A percentile compares a stretch with the other conserved stretches of the same genome.
Conservation (phyloP, 2,888 invertebrate species). For the Eupithecia abbreviata region DNA sequence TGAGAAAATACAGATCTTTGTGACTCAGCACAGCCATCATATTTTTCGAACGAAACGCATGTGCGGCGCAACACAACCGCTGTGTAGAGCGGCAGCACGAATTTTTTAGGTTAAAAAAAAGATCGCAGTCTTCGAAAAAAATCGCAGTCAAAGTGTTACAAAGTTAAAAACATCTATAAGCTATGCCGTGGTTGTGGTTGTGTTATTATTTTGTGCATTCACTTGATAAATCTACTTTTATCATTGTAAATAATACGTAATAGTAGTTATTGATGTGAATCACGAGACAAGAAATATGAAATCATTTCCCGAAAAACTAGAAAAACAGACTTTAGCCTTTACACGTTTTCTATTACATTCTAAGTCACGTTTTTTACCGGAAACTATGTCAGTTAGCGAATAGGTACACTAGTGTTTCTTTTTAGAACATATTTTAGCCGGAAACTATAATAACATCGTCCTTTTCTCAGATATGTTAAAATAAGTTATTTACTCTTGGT, state of each 20-base stretch:
- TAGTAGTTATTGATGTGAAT: neutral
- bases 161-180: conserved; percentile 28
- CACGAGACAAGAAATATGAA: neutral
- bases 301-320: neutral
- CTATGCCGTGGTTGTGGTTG: neutral
- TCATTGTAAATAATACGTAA: neutral
- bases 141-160: too few relatives aligned
- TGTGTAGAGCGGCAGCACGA: too few relatives aligned
- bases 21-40: too few relatives aligned
- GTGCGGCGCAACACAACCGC: too few relatives aligned
- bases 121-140: too few relatives aligned
- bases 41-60: too few relatives aligned
- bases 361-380: too few relatives aligned
- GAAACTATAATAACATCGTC: neutral
- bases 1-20: too few relatives aligned
- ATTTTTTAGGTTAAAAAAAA: too few relatives aligned
- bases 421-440: neutral
- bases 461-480: neutral
- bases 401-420: neutral
- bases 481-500: neutral
- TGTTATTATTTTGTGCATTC: neutral
- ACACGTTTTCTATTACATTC: neutral
- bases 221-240: neutral
- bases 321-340: neutral
- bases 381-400: too few relatives aligned